These are phyloP conservation scores for Catocala sponsa DNA, from an alignment of 2,888 invertebrate species.

Conservation along the genomic window DNA sequence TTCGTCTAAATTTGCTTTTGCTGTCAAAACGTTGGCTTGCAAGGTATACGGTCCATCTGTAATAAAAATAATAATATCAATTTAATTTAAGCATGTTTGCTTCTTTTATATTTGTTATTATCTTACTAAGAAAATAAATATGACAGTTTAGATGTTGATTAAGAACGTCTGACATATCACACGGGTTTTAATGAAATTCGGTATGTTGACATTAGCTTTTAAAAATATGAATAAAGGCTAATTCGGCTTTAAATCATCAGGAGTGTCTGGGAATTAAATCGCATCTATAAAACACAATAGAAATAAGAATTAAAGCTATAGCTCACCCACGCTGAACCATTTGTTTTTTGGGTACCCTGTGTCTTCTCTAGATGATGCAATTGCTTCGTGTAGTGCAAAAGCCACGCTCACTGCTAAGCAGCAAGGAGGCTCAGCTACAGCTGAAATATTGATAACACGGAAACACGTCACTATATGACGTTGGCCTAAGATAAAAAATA, in stretches of 20 bases:
- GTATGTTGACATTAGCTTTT: too few relatives aligned
- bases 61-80: constrained; percentile 26
- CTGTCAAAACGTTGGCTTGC: constrained; percentile 63
- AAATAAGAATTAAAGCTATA: background rate
- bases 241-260: too few relatives aligned
- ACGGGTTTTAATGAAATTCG: too few relatives aligned
- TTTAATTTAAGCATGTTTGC: background rate
- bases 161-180: too few relatives aligned
- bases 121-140: too few relatives aligned
- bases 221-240: too few relatives aligned
- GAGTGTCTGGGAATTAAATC: too few relatives aligned
- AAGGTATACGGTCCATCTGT: constrained; percentile 85
- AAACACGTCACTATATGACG: too few relatives aligned
- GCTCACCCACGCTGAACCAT: constrained; percentile 90
- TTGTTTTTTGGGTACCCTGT: constrained; percentile 81
- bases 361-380: constrained; percentile 89
- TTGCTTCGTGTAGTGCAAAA: constrained; percentile 89
- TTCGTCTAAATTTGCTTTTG: constrained; percentile 60
- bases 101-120: too few relatives aligned
- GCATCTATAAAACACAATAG: background rate
- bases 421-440: constrained; percentile 84
- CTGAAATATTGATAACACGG: constrained; percentile 59
- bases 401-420: constrained; percentile 81
- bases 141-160: too few relatives aligned
- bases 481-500: too few relatives aligned